Evolutionary conservation across 2,888 invertebrate genomes (phyloP), one percentile per base, ranked within the genome.

Genomic region (Phaedon cochleariae): DNA sequence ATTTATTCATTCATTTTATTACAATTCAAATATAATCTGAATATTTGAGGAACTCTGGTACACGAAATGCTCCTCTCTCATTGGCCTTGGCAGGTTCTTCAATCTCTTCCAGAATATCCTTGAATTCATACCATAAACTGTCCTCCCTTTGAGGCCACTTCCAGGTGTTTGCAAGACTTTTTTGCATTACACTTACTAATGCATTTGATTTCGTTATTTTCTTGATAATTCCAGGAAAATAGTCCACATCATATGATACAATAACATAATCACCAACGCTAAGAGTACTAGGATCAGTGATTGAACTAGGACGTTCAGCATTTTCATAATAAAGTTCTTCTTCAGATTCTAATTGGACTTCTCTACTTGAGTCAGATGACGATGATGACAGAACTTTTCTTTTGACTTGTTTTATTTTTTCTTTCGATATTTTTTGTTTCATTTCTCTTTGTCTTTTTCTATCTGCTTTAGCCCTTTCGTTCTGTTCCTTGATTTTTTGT

Each of bases 41-140:
- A 31, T 59, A 59, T 59, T 59, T 59, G 17, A 59, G 29, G 29
- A 59, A 59, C 29, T 59, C 59, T 48, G 59, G 34, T 31, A 49
- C 59, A 34, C 31, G 55, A 48, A 59, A 59, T 59, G 59, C n/a
- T n/a, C n/a, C n/a, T n/a, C n/a, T n/a, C n/a, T n/a, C 59, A 49
- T 49, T 59, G 48, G 59, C 59, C 59, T 49, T 48, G 48, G 34
- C 52, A 29, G 52, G 26, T 52, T 52, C 52, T 52, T 52, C 26
- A 52, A 52, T 52, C 18, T 52, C 41, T 41, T 57, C 41, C 29
- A 45, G 5, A 21, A 57, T 57, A 57, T 57, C 57, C 9, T 45
- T 17, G 45, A 57, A 57, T n/a, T n/a, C n/a, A n/a, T n/a, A 57
- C 22, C 46, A 45, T 21, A 57, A 41, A 22, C 41, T 26, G 57